Evolutionary conservation across 2,113 vertebrate genomes (phyloP).

Genomic region (Myrmecophaga tridactyla): DNA sequence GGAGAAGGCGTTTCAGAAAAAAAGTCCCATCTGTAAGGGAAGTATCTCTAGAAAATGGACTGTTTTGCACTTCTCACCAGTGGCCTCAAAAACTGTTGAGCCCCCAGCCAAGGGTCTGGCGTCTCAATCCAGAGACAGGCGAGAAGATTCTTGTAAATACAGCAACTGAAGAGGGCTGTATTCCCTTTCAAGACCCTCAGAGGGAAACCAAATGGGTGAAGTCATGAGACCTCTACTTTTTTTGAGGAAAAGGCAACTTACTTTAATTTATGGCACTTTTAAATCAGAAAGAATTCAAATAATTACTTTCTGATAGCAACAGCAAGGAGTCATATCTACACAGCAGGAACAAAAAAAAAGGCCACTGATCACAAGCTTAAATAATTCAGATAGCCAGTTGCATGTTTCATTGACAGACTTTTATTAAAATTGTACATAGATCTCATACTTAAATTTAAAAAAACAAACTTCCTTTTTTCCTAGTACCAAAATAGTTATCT

Average conservation of each 20-base stretch:
- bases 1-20: background rate
- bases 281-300: slow-evolving; percentile 1
- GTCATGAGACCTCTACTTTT: background rate
- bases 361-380: background rate
- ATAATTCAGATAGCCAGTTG: background rate
- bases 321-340: background rate
- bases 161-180: background rate
- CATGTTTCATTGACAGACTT: background rate
- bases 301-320: background rate
- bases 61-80: background rate
- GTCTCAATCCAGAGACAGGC: background rate
- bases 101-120: background rate
- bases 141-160: background rate
- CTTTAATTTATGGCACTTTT: background rate
- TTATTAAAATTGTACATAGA: slow-evolving; percentile 79
- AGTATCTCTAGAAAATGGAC: background rate
- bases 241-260: background rate
- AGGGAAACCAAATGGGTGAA: background rate
- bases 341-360: background rate
- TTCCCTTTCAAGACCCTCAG: background rate
- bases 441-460: slow-evolving; percentile 48
- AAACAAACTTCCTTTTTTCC: slow-evolving; percentile 13
- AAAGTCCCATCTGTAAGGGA: background rate
- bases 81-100: background rate
- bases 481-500: slow-evolving; percentile 76